Percentiles rank a stretch among this genome's conserved stretches.
phyloP scores from a whole-genome alignment of 1,140 invertebrate species.

The Chelonus insularis region DNA sequence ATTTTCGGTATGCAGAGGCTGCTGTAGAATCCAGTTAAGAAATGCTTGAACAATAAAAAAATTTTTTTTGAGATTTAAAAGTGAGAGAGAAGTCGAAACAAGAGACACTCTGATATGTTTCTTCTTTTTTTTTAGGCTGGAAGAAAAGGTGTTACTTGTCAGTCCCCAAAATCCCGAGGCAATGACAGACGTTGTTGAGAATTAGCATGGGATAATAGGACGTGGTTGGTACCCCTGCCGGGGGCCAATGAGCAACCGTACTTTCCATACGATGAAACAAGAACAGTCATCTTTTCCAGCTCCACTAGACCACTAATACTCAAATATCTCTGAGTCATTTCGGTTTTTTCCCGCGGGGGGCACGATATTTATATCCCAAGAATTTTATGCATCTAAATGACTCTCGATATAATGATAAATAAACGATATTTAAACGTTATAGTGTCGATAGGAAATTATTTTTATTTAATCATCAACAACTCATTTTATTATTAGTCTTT shows the following conservation, averaged over 20 bases:
- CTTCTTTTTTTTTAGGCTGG: conserved; percentile 35
- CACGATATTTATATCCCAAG: no score
- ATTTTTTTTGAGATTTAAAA: not conserved
- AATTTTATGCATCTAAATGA: no score
- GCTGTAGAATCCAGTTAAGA: conserved; percentile 26
- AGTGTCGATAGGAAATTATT: no score
- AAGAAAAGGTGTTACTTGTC: conserved; percentile 59
- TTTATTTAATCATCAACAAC: no score
- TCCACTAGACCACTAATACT: no score
- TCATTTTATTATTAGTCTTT: no score
- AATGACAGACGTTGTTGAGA: conserved; percentile 58
- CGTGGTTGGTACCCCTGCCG: conserved; percentile 16
- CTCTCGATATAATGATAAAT: no score
- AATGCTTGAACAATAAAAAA: not conserved
- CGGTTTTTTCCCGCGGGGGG: not conserved
- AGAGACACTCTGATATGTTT: not conserved
- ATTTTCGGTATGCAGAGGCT: conserved; percentile 51
- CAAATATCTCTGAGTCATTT: not conserved
- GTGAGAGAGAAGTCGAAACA: no score
- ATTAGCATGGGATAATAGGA: conserved; percentile 62
- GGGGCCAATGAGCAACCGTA: conserved; percentile 47
- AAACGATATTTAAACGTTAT: no score
- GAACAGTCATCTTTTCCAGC: conserved; percentile 43
- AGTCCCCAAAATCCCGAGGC: conserved; percentile 50
- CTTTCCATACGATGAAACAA: conserved; percentile 35